phyloP scores from a whole-genome alignment of 2,797 vertebrate species.

The Myotis daubentonii region DNA sequence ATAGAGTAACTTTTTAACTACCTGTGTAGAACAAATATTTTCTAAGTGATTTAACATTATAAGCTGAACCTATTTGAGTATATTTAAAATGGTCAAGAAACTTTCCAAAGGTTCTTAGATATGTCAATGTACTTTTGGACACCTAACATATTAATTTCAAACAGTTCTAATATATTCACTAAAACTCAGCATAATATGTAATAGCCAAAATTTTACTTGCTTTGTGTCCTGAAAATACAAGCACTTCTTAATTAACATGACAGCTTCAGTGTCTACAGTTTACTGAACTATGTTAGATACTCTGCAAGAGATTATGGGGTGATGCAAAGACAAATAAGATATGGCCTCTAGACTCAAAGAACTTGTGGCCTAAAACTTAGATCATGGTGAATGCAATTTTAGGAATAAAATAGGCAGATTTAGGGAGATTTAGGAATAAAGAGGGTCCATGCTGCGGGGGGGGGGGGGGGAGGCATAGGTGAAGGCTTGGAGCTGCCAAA shows the following conservation, averaged over 20 bases:
- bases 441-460: no score
- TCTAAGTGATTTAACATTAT: not conserved
- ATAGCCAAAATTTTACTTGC: not conserved
- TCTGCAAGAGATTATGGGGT: not conserved
- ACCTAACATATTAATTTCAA: not conserved
- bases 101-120: not conserved
- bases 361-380: not conserved
- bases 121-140: not conserved
- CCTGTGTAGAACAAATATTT: not conserved
- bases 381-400: not conserved
- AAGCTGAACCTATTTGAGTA: not conserved
- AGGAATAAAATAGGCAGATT: no score
- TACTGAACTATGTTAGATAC: not conserved
- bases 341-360: not conserved
- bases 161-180: not conserved
- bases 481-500: no score
- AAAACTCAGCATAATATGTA: not conserved
- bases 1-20: not conserved
- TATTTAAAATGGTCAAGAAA: conserved; percentile 1
- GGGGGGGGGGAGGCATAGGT: no score
- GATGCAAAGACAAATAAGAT: not conserved
- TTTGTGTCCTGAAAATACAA: conserved; percentile 28
- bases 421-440: no score
- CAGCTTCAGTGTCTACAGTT: not conserved
- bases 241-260: not conserved